Base-by-base conservation (phyloP, 2,797 vertebrate genomes). In the Ctenosaura bakeri region DNA sequence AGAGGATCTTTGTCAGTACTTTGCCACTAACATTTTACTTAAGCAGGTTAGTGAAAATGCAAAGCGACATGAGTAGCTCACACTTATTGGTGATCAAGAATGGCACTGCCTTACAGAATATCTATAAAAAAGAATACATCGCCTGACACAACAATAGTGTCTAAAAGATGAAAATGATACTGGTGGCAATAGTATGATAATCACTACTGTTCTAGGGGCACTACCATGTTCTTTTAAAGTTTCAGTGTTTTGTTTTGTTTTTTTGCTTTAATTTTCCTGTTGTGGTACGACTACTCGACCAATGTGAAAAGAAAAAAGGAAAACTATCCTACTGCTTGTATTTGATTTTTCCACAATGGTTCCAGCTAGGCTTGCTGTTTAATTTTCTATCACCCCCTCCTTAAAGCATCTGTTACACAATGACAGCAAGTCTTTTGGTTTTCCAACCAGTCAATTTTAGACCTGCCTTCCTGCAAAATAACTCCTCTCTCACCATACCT, bases 401-500 rank as follows among this genome's bases (percentile, higher is more conserved):
- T 16, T 26, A 4, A 35, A 42, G 42, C 10, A 1, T 80, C 50
- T 0, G 0, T 73, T 91, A 83, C 42, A 86, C 14, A 26, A 13
- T 85, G 69, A 64, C 54, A 82, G 62, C 1, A 42, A 82, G 16
- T 74, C 8, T 0, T 82, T 92, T 64, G 35, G 56, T 29, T 4
- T 1, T n/a, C n/a, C 84, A 22, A 0, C 0, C 32, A 80, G 56
- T 89, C 16, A 7, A 74, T 18, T 66, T 92, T 87, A 42, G n/a
- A 2, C 66, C n/a, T 0, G 35, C 38, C 14, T 24, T 87, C 71
- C 32, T 87, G 13, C 1, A 6, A 50, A 79, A n/a, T 14, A 42
- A 10, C 64, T 90, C 91, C 66, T 4, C 52, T 20, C 18, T 1
- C 9, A 22, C 6, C n/a, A 56, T 10, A 12, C 83, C 89, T 89